Evolutionary conservation across 2,888 invertebrate genomes (phyloP).

Genomic region (Catocala fraxini): DNA sequence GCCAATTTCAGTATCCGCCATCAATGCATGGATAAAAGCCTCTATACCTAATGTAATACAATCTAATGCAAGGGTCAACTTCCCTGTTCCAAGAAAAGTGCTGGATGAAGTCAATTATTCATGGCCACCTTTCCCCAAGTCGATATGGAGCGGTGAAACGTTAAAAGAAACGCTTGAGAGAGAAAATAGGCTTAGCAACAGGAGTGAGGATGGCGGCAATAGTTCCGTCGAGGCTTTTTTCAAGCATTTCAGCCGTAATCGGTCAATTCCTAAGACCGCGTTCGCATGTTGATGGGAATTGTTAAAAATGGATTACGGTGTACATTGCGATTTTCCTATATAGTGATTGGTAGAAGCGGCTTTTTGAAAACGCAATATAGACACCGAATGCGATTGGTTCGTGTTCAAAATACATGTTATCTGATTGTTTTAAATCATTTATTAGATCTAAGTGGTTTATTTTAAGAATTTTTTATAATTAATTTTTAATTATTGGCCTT

Average conservation of each 20-base stretch:
- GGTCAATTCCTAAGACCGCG: slow-evolving; percentile 17
- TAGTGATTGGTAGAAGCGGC: slow-evolving; percentile 16
- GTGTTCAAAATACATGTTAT: background rate
- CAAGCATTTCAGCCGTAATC: slow-evolving; percentile 30
- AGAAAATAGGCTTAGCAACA: slow-evolving; percentile 20
- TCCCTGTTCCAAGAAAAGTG: slow-evolving; percentile 36
- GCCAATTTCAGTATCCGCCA: slow-evolving; percentile 9
- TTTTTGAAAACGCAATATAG: slow-evolving; percentile 2
- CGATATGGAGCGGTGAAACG: slow-evolving; percentile 49
- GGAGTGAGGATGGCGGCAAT: slow-evolving; percentile 12
- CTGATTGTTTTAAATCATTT: background rate
- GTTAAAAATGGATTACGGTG: slow-evolving; percentile 24
- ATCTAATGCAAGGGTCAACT: slow-evolving; percentile 21
- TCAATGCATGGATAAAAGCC: slow-evolving; percentile 43
- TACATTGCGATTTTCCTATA: slow-evolving; percentile 23
- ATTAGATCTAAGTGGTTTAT: too few relatives aligned
- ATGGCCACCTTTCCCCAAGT: slow-evolving; percentile 50
- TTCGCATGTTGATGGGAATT: slow-evolving; percentile 30
- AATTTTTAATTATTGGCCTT: too few relatives aligned
- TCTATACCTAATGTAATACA: slow-evolving; percentile 35
- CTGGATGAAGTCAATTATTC: slow-evolving; percentile 39
- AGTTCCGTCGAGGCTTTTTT: slow-evolving; percentile 49
- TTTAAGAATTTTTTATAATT: too few relatives aligned
- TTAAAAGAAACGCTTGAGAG: slow-evolving; percentile 24
- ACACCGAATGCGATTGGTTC: background rate